A percentile compares a stretch with the other conserved stretches of the same genome.
These are phyloP conservation scores for Ciconia boyciana DNA, from an alignment of 2,113 vertebrate genomes.

Conservation along the genomic window DNA sequence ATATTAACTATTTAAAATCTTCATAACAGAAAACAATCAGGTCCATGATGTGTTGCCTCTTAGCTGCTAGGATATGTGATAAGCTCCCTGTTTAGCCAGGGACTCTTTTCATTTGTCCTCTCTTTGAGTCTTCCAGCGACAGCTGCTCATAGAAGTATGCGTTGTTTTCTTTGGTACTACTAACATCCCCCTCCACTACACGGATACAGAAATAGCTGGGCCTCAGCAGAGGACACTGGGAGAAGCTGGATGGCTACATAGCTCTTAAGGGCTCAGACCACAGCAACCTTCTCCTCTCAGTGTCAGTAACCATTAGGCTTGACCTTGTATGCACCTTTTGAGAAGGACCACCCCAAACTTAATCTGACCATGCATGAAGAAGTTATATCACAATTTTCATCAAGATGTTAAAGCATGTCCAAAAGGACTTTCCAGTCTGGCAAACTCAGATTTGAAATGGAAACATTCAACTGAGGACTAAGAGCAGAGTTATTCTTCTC, in stretches of 20 bases:
- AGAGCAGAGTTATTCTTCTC: neutral
- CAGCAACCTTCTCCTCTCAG: neutral
- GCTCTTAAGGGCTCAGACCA: neutral
- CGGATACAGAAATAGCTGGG: neutral
- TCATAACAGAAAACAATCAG: neutral
- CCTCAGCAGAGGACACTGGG: neutral
- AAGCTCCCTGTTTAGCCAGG: neutral
- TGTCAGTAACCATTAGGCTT: neutral
- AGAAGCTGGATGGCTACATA: neutral
- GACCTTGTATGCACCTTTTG: neutral
- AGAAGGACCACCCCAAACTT: neutral
- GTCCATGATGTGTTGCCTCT: neutral
- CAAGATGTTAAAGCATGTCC: neutral
- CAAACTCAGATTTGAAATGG: neutral
- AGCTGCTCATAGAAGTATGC: fast-evolving
- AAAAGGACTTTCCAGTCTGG: neutral
- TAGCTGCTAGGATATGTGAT: neutral
- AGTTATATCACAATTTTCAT: neutral
- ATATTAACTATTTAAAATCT: neutral
- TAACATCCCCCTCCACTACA: neutral
- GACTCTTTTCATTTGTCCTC: neutral
- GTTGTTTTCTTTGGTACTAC: neutral
- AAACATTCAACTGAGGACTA: neutral
- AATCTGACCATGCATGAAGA: neutral
- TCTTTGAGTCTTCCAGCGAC: neutral